Evolutionary conservation across 2,888 invertebrate genomes (phyloP), one percentile per base, ranked within the genome.

Genomic region (Digitonthophagus gazella): DNA sequence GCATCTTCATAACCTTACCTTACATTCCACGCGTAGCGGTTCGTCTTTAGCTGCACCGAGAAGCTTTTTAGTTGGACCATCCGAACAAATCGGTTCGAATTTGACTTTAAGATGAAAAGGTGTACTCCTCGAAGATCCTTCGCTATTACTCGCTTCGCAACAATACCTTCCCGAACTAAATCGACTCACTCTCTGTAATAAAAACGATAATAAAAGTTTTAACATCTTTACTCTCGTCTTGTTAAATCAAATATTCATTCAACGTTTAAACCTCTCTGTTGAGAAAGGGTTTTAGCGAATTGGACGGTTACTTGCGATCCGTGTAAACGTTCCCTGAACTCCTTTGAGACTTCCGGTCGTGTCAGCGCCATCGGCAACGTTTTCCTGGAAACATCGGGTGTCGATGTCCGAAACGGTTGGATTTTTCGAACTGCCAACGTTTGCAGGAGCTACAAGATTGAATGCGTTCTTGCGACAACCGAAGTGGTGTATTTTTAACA

Each of bases 111-210:
- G 83, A 75, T 88, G 85, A 63, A 93, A 86, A 2, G 87, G 86
- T 71, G 90, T 90, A 79, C 93, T 93, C 73, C 88, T 88, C 0
- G 92, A 91, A 76, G 91, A 91, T 11, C 93, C 93, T 76, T 93
- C 88, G 75, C 87, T 87, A 82, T 93, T 93, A 74, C 90, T 89
- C 1, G 92, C 93, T 44, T 91, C 89, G 79, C 93, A 93, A 67
- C 90, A 90, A 83, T 93, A 93, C 64, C 88, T 85, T 0, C 93
- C 92, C 2, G 91, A 90, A 63, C 90, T 88, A 68, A 86, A 85
- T 58, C 93, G 84, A 44, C 90, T 89, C 69, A 93, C 91, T 73
- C 87, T 88, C 85, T 93, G 91, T 61, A 92, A 85, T 0, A 91
- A 91, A 44, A 44, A 44, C 8, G 1, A 6, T 22, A 22, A 6